Evolutionary conservation across 2,113 vertebrate species (phyloP), one percentile per base, ranked within the genome.

Genomic region (Leuciscus idus): DNA sequence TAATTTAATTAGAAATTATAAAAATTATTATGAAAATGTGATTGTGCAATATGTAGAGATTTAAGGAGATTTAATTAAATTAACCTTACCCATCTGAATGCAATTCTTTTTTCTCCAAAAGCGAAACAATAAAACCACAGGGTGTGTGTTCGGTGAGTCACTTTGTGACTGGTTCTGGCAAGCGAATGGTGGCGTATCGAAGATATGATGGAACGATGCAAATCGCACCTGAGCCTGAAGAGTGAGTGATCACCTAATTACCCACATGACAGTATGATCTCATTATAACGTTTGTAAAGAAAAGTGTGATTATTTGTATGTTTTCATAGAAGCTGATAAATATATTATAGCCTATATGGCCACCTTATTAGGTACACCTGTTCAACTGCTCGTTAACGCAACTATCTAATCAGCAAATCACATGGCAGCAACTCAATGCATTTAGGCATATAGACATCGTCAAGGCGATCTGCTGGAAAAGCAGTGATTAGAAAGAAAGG

Each of bases 131-230:
- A 66, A 59, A 91, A 2, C 91, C 79, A 23, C 9, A 76, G 6
- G 2, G n/a, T 30, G 30, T 50, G 46, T n/a, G 90, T 33, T 92
- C 75, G 0, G 33, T 94, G n/a, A 93, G 93, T 66, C 89, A 82
- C 57, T 96, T 94, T 81, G 81, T 91, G 39, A 94, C 94, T 0
- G 93, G 93, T 43, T 90, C 88, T 64, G 94, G 94, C 39, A 94
- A 91, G 75, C 93, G 93, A 83, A 97, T 95, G 91, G 83, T 96
- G 92, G 94, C 95, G 11, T 95, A 94, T 52, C 95, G 95, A 84
- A 95, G 91, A 84, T 90, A 92, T n/a, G 95, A 96, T 68, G 94
- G 96, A 59, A 92, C 78, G 74, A 87, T 93, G 8, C 89, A 92
- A 89, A n/a, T 94, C 0, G 89, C 80, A 76, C 93, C 96, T 28